phyloP scores from a whole-genome alignment of 23 tunicate genomes.

The Styela clava region DNA sequence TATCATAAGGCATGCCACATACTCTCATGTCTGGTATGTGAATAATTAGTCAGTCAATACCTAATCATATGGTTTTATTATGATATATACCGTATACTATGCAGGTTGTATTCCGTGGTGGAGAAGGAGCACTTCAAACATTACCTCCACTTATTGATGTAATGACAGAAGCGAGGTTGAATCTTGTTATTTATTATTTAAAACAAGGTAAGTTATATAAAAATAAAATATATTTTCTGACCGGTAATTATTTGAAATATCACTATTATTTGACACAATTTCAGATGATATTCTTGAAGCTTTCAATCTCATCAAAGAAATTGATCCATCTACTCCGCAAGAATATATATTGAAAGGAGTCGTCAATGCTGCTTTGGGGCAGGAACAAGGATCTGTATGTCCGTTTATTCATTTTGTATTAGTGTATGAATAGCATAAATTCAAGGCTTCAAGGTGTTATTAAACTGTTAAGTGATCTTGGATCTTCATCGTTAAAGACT shows the following conservation, averaged over 20 bases:
- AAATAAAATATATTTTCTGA: background rate
- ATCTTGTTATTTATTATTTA: slow-evolving; percentile 83
- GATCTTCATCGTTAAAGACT: no score
- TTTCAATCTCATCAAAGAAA: slow-evolving; percentile 83
- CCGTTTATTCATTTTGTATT: background rate
- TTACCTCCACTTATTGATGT: slow-evolving; percentile 95
- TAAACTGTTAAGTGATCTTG: background rate
- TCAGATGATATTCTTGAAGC: slow-evolving; percentile 89
- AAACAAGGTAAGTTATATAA: slow-evolving; percentile 53
- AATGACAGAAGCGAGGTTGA: slow-evolving; percentile 92
- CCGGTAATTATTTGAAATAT: background rate
- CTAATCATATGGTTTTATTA: no score
- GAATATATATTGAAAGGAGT: slow-evolving; percentile 99
- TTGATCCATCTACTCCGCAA: slow-evolving; percentile 87
- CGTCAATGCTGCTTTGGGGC: slow-evolving; percentile 85
- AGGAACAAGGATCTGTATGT: slow-evolving; percentile 76
- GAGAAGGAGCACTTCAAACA: slow-evolving; percentile 93
- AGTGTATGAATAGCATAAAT: background rate
- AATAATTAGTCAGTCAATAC: no score
- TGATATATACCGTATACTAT: no score
- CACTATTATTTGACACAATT: background rate
- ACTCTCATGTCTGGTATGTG: no score
- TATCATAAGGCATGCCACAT: no score
- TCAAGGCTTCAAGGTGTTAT: background rate
- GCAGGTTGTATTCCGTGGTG: slow-evolving; percentile 88